Evolutionary conservation across 2,113 vertebrate species (phyloP).

Genomic region (Synchiropus splendidus): DNA sequence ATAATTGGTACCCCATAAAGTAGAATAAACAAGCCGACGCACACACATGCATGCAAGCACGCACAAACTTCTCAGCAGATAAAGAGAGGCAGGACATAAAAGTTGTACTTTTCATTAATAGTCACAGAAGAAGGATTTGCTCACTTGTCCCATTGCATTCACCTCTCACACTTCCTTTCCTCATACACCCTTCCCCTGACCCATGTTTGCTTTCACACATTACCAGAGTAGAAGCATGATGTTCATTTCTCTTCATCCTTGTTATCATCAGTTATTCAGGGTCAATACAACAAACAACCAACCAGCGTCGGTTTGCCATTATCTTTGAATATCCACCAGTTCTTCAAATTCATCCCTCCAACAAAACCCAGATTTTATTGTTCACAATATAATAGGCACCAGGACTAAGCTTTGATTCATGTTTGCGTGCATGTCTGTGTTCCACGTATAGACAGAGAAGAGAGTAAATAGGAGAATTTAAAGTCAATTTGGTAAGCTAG

Average conservation of each 20-base stretch:
- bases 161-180: slow-evolving; percentile 31
- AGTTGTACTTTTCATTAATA: slow-evolving; percentile 39
- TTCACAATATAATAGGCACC: no score
- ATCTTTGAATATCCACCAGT: no score
- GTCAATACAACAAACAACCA: slow-evolving; percentile 36
- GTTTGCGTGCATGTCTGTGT: no score
- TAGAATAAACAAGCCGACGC: no score
- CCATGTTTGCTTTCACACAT: slow-evolving; percentile 37
- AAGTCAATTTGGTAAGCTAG: no score
- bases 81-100: slow-evolving; percentile 22
- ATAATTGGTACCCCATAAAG: no score
- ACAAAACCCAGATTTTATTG: no score
- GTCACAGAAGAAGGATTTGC: slow-evolving; percentile 32
- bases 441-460: no score
- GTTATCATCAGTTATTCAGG: slow-evolving; percentile 34
- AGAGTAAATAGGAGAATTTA: no score
- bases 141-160: slow-evolving; percentile 26
- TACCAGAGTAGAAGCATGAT: slow-evolving; percentile 42
- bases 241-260: slow-evolving; percentile 39
- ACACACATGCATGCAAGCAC: no score
- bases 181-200: slow-evolving; percentile 6
- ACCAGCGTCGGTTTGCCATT: slow-evolving; percentile 2
- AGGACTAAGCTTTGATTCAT: no score
- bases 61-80: slow-evolving; percentile 20
- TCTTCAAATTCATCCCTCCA: no score